Conservation (phyloP, 2,888 invertebrate genomes). For the Cerceris ruficornis region DNA sequence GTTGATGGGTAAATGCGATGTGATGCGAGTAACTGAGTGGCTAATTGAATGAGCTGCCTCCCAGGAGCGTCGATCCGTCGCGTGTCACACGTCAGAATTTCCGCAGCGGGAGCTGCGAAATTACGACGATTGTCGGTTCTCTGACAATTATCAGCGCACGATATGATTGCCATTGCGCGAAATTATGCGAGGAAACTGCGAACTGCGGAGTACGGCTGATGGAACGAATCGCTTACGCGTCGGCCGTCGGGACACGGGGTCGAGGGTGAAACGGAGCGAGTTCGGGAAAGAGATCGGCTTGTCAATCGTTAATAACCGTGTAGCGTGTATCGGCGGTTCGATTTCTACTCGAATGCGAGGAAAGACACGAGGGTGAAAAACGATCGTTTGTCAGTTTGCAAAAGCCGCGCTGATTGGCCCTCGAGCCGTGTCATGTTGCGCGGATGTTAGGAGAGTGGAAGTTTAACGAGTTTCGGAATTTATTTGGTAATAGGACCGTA, state of each 20-base stretch:
- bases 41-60: constrained; percentile 80
- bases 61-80: constrained; percentile 77
- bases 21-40: constrained; percentile 81
- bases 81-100: constrained; percentile 79
- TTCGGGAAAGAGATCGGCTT: constrained; percentile 5
- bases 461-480: no score
- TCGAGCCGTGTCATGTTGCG: constrained; percentile 56
- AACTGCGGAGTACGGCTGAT: constrained; percentile 23
- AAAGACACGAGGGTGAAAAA: constrained; percentile 45
- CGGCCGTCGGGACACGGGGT: neutral
- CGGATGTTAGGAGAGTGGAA: constrained; percentile 32
- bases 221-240: constrained; percentile 28
- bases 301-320: constrained; percentile 73
- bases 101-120: constrained; percentile 57
- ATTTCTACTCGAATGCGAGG: constrained; percentile 48
- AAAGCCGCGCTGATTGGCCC: constrained; percentile 69
- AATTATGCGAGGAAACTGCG: constrained; percentile 40
- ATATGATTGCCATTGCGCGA: constrained; percentile 56
- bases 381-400: constrained; percentile 73
- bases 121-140: constrained; percentile 70
- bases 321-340: constrained; percentile 63
- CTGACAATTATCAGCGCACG: constrained; percentile 70
- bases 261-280: neutral
- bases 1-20: constrained; percentile 75
- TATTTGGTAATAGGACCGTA: no score